phyloP scores from a whole-genome alignment of 2,113 vertebrate species.

The Montifringilla adamsi region DNA sequence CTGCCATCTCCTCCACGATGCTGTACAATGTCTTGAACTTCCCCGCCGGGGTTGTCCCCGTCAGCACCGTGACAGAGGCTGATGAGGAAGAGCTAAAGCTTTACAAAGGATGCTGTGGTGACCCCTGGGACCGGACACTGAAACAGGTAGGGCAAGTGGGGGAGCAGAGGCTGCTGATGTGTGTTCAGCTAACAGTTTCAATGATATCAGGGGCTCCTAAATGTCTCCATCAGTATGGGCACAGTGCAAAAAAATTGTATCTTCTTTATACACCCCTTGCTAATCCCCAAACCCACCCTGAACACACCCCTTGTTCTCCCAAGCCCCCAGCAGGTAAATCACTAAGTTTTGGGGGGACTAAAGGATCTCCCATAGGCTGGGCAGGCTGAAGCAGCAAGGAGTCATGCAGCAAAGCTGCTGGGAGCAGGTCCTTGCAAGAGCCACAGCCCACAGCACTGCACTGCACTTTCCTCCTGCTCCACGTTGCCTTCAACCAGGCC shows the following conservation, averaged over 20 bases:
- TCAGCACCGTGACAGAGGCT: slow-evolving; percentile 81
- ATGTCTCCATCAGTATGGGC: neutral
- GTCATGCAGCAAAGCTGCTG: neutral
- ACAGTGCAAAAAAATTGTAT: fast-evolving
- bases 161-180: neutral
- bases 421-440: neutral
- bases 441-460: neutral
- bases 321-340: neutral
- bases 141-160: slow-evolving; percentile 69
- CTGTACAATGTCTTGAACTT: slow-evolving; percentile 88
- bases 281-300: neutral
- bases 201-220: neutral
- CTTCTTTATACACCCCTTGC: neutral
- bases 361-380: neutral
- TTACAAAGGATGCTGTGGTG: slow-evolving; percentile 75
- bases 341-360: neutral
- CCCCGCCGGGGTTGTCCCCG: slow-evolving; percentile 83
- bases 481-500: neutral
- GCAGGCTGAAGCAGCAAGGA: neutral
- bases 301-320: neutral
- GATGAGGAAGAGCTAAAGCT: slow-evolving; percentile 84
- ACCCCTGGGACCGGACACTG: slow-evolving; percentile 76
- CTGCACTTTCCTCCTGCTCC: neutral
- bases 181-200: neutral
- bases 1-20: slow-evolving; percentile 62